Conservation (phyloP, 53 echinoderm and acorn worm species). For the Zoroaster sp. region DNA sequence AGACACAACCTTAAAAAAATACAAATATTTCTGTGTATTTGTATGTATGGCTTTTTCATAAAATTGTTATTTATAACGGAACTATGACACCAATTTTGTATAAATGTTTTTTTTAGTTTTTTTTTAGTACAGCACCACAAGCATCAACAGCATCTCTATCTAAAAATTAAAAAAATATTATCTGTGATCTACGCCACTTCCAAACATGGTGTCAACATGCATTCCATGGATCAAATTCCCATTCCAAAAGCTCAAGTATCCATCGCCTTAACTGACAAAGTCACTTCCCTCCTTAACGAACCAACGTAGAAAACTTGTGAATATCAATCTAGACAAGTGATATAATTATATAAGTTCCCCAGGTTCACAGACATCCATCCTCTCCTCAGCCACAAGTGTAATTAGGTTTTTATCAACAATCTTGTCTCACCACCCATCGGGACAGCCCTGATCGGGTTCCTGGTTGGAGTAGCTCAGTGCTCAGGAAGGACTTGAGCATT, state of each 20-base stretch:
- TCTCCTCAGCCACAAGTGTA: background rate
- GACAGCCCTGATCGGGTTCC: background rate
- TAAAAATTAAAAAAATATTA: background rate
- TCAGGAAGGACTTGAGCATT: background rate
- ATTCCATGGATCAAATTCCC: background rate
- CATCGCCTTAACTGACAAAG: background rate
- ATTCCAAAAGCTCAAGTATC: constrained; percentile 8
- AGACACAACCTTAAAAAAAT: no score
- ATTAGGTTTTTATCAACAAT: background rate
- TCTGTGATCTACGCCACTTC: background rate
- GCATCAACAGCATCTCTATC: no score
- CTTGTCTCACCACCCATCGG: background rate
- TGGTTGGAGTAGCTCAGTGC: background rate
- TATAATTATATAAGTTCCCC: background rate
- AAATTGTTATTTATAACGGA: no score
- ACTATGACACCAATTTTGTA: no score
- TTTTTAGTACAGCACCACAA: no score
- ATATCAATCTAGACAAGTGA: constrained; percentile 8
- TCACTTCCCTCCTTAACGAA: background rate
- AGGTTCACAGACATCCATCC: background rate
- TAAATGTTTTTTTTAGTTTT: no score
- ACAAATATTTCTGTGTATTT: no score
- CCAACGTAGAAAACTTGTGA: background rate
- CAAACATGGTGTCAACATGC: constrained; percentile 34
- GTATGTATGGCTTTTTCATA: no score